phyloP scores from a whole-genome alignment of 2,113 vertebrate genomes.

The Ammospiza caudacuta region DNA sequence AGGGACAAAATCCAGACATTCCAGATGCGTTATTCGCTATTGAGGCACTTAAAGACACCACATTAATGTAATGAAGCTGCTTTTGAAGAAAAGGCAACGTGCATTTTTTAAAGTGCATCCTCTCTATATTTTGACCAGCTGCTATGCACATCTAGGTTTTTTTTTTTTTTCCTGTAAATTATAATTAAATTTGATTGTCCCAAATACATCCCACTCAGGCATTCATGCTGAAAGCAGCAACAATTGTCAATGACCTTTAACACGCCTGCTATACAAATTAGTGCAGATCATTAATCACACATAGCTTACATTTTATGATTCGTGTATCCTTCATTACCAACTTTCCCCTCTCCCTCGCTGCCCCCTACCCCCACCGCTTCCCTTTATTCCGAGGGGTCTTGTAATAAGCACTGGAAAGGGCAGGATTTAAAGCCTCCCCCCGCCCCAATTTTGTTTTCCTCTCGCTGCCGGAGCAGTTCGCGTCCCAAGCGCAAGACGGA shows the following conservation, averaged over 20 bases:
- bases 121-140: neutral
- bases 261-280: conserved; percentile 68
- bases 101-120: neutral
- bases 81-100: neutral
- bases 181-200: conserved; percentile 54
- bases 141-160: neutral
- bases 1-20: conserved; percentile 22
- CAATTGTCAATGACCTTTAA: conserved; percentile 72
- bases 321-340: conserved; percentile 54
- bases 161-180: neutral
- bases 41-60: neutral
- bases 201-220: conserved; percentile 55
- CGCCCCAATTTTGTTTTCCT: neutral
- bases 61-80: neutral
- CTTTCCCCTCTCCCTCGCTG: neutral
- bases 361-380: neutral
- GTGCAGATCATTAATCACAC: conserved; percentile 63
- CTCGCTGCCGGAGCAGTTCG: neutral
- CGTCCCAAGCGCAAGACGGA: conserved; percentile 2
- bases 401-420: neutral
- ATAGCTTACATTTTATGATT: conserved; percentile 66
- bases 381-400: neutral
- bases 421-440: neutral
- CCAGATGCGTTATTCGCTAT: conserved; percentile 22
- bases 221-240: conserved; percentile 68